Evolutionary conservation across 2,888 invertebrate genomes (phyloP), one percentile per base, ranked within the genome.

Genomic region (Pegoplata infirma): DNA sequence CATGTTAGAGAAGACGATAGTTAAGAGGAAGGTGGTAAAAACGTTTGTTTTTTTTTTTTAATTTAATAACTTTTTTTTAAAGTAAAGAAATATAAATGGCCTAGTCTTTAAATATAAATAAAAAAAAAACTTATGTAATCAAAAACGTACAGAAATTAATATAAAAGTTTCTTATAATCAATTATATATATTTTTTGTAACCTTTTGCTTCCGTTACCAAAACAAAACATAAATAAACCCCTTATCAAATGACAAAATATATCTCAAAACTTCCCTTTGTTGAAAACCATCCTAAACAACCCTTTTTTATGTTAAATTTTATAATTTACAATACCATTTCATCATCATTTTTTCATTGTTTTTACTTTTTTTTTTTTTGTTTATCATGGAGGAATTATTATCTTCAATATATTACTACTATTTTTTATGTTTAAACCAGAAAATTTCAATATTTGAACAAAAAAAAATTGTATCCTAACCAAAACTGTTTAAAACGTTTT

Each of bases 401-500:
- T 51, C 51, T 14, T 51, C 28, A 61, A 32, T 12, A 21, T n/a
- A 16, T 63, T 59, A 46, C 10, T 44, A n/a, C n/a, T n/a, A n/a
- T 16, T 69, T 69, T 47, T 68, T 51, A 51, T 49, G 49, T 58
- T 25, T 55, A 36, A 40, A 56, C n/a, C 51, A 47, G 21, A 61
- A 46, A 59, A 28, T 53, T 47, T 23, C 56, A 14, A 55, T 19
- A 19, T 68, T 51, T 17, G 36, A 59, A 40, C 40, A 53, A 55
- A 55, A 40, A 66, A 53, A 25, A 53, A 19, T 7, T 32, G 23
- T 10, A 55, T 63, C 25, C 21, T 78, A 68, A 74, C 75, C 75
- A 79, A 74, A 80, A 51, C 64, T 68, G 76, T 69, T 76, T 23
- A 59, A 32, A 56, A 40, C 56, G 55, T 46, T 67, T 46, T 51